These are phyloP conservation scores for Nothocercus julius DNA, from an alignment of 2,113 vertebrate species.

Conservation along the genomic window DNA sequence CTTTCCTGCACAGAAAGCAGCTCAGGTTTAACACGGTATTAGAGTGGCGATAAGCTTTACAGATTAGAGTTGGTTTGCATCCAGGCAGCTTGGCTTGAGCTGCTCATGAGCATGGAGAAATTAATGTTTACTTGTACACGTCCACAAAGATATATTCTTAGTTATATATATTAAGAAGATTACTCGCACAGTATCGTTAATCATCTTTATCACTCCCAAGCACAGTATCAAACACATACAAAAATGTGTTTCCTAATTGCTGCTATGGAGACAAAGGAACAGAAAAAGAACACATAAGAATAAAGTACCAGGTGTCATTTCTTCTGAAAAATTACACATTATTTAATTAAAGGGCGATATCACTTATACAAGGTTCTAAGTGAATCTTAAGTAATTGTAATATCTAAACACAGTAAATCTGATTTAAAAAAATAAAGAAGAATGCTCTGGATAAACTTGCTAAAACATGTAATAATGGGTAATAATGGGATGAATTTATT, in stretches of 20 bases:
- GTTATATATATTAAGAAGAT: conserved; percentile 15
- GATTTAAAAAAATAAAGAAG: background rate
- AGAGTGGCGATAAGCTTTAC: background rate
- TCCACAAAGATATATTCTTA: background rate
- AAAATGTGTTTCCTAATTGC: conserved; percentile 48
- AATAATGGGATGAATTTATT: conserved; percentile 10
- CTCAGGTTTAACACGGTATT: background rate
- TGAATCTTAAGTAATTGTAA: conserved; percentile 7
- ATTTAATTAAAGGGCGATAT: conserved; percentile 35
- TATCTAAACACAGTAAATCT: background rate
- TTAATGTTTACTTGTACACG: conserved; percentile 9
- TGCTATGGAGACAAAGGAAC: conserved; percentile 33
- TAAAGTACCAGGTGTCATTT: conserved; percentile 22
- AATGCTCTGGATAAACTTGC: background rate
- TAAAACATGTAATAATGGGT: background rate
- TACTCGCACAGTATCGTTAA: background rate
- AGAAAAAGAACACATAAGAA: conserved; percentile 19
- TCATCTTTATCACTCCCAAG: conserved; percentile 45
- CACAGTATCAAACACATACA: conserved; percentile 5
- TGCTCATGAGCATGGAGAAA: background rate
- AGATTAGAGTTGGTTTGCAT: background rate
- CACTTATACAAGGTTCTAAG: background rate
- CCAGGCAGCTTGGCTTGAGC: background rate
- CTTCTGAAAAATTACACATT: background rate
- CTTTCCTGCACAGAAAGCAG: background rate